Base-by-base conservation (phyloP, 2,888 invertebrate species). In the Scaptomyza reducta region DNA sequence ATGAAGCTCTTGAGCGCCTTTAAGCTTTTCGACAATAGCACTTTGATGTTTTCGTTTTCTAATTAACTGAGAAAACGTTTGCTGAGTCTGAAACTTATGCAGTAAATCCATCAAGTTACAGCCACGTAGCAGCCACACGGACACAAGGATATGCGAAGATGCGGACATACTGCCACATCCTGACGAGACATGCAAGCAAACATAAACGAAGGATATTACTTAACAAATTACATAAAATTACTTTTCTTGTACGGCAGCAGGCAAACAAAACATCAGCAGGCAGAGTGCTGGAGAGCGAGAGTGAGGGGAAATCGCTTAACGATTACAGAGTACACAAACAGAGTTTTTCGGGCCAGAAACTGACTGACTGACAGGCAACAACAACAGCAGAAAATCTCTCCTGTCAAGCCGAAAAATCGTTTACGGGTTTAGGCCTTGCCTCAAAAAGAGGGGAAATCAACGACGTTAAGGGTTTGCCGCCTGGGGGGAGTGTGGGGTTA, bases 161-260 rank as follows among this genome's bases (percentile, higher is more conserved):
- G 31, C 41, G 54, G 11, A 18, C 35, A 25, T 50, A 25, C 11
- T 35, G 49, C 57, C 83, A 70, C 69, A 87, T 86, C 80, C 84
- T 70, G 88, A 33, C 65, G 78, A 80, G 81, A 77, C 88, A 79
- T 61, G 60, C 70, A 70, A 67, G 69, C 76, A 84, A 73, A 79
- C 72, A 77, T 53, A 50, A 40, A 35, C 51, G 46, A 58, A 61
- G 64, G 69, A 74, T 88, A 80, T 84, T 88, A 86, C 88, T 88
- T 84, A 84, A 84, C 88, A 84, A 84, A 84, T 84, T 84, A 88
- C 84, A 88, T 86, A 84, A 88, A 84, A 87, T 83, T 88, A 84
- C 88, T 84, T 86, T 86, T 70, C 80, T 86, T 68, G 73, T 73
- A 56, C 38, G 38, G 38, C 40, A 63, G 60, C 54, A 59, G 61